Conservation (phyloP, 2,113 vertebrate genomes). For the Desmodus rotundus region DNA sequence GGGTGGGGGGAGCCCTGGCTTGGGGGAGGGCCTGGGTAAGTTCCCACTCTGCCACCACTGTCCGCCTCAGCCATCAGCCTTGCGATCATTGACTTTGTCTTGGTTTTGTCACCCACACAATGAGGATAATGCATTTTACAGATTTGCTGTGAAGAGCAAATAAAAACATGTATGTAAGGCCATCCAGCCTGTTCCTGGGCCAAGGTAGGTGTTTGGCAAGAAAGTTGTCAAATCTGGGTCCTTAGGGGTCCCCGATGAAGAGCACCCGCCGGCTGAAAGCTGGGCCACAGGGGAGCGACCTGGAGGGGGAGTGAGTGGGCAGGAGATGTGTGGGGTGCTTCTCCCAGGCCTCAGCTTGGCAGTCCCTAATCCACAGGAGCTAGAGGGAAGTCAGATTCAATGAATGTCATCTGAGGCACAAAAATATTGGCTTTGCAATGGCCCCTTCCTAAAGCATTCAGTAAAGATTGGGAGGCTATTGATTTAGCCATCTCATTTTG, state of each 20-base stretch:
- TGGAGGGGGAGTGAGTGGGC: background rate
- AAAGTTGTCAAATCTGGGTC: background rate
- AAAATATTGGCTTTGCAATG: background rate
- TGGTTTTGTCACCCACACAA: background rate
- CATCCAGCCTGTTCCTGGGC: background rate
- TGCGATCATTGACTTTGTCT: background rate
- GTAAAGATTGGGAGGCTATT: constrained; percentile 2
- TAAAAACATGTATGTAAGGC: background rate
- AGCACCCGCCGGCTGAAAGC: background rate
- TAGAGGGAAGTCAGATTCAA: constrained; percentile 1
- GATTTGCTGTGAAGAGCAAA: background rate
- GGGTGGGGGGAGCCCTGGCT: too few species aligned
- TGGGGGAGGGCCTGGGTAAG: background rate
- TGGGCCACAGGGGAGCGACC: background rate
- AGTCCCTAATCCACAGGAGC: background rate
- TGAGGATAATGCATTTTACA: background rate
- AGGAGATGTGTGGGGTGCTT: background rate
- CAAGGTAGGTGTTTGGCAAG: background rate
- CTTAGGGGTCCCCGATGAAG: background rate
- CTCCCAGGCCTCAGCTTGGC: background rate
- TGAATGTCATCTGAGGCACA: background rate
- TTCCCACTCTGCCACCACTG: background rate
- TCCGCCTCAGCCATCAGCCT: background rate
- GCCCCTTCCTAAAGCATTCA: background rate
- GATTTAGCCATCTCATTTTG: constrained; percentile 23